Evolutionary conservation across 2,888 invertebrate genomes (phyloP), one percentile per base, ranked within the genome.

Genomic region (Hermaeophaga mercurialis): DNA sequence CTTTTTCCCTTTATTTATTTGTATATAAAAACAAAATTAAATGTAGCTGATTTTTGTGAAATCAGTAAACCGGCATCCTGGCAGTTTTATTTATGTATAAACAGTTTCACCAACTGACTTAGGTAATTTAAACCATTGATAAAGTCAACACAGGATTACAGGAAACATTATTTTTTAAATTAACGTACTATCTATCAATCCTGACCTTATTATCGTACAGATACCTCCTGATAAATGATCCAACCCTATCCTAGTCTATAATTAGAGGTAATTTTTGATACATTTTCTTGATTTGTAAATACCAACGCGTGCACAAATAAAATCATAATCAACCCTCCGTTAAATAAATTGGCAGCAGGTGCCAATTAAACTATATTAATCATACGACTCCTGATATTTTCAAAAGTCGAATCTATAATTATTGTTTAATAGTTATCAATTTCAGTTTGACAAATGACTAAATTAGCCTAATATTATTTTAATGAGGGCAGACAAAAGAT

Each of bases 391-490:
- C 56, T 62, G 61, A 65, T 67, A 66, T 59, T 63, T 61, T 56
- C 33, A 55, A 62, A 64, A 64, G 44, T 43, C 11, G 45, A 31
- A 47, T 48, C 41, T 28, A 43, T 61, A 58, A 61, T 61, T 61
- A 56, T 31, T 44, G 49, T 45, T 50, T 54, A 33, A 43, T 26
- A 44, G 46, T 39, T 54, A 56, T 56, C 56, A 46, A 59, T 63
- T 65, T 61, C 63, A 66, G 59, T 59, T 68, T 72, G 72, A 72
- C 70, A 72, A 72, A 72, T 71, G 70, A 68, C 68, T 70, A 63
- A 70, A 71, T 71, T 71, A 70, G 68, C 66, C 64, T 72, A 72
- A 72, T 72, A 68, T 64, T 61, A 61, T 69, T 72, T 70, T 72
- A 72, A 72, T 72, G 68, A 71, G 57, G 68, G 65, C 62, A 33